Evolutionary conservation across 2,113 vertebrate genomes (phyloP).

Genomic region (Alectura lathami): DNA sequence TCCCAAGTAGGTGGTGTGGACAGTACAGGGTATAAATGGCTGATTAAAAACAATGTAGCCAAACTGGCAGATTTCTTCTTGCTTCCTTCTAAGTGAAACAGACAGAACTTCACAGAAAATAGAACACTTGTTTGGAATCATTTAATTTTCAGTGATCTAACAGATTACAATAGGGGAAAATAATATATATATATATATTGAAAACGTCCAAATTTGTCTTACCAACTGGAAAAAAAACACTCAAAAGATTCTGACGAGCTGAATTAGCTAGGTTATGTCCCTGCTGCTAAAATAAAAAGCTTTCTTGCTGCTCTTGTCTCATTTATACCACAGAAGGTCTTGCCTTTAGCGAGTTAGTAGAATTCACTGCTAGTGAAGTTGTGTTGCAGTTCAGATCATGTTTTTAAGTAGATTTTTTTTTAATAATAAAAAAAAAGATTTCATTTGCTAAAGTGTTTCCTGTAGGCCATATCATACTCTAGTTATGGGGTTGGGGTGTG

Average conservation of each 20-base stretch:
- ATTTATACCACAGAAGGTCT: background rate
- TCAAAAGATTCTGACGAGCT: background rate
- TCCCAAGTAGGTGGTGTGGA: background rate
- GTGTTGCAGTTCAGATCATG: background rate
- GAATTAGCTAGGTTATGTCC: background rate
- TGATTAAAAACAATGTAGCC: background rate
- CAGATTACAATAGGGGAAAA: background rate
- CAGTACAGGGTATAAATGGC: background rate
- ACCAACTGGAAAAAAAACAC: background rate
- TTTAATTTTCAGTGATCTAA: background rate
- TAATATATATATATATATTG: no score
- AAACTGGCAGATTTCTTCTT: background rate
- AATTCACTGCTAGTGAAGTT: background rate
- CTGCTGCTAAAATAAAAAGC: constrained; percentile 24
- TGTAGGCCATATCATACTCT: background rate
- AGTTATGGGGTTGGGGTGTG: background rate
- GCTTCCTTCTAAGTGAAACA: background rate
- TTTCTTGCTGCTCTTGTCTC: background rate
- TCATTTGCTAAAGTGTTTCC: background rate
- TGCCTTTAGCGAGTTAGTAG: background rate
- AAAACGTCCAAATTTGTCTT: background rate
- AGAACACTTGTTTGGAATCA: background rate
- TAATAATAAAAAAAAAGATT: background rate
- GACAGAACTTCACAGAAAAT: background rate
- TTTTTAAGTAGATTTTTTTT: background rate